phyloP scores from a whole-genome alignment of 1,140 invertebrate genomes.

The Asbolus verrucosus region DNA sequence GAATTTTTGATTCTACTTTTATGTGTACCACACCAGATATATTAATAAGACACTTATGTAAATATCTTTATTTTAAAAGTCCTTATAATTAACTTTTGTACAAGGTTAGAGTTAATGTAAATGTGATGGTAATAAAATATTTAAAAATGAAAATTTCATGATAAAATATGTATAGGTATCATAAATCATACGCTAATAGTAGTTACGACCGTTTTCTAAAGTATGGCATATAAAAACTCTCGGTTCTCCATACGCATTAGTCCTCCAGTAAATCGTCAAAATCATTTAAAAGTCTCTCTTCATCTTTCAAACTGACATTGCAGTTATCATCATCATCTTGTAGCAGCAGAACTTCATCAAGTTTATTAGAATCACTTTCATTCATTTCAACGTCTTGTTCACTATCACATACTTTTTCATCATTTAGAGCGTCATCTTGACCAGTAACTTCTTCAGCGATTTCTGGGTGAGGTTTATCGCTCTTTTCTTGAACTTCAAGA shows the following conservation, averaged over 20 bases:
- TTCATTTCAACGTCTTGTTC: conserved; percentile 23
- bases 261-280: conserved; percentile 60
- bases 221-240: too few relatives aligned
- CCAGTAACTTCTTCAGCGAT: neutral
- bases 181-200: too few relatives aligned
- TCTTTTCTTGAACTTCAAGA: conserved; percentile 9
- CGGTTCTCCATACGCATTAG: too few relatives aligned
- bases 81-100: neutral
- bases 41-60: neutral
- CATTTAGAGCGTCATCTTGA: neutral
- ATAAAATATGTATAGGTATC: neutral
- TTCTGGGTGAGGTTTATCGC: conserved; percentile 4
- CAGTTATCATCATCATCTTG: conserved; percentile 59
- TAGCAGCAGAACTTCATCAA: conserved; percentile 59
- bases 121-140: neutral
- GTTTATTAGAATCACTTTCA: conserved; percentile 37
- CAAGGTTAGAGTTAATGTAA: neutral
- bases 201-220: too few relatives aligned
- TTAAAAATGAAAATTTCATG: neutral
- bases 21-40: too few relatives aligned
- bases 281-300: conserved; percentile 62
- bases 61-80: neutral
- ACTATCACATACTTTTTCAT: conserved; percentile 19
- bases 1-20: too few relatives aligned
- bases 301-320: conserved; percentile 57